These are phyloP conservation scores for Aphidoletes aphidimyza DNA, from an alignment of 2,888 invertebrate species.

Conservation along the genomic window DNA sequence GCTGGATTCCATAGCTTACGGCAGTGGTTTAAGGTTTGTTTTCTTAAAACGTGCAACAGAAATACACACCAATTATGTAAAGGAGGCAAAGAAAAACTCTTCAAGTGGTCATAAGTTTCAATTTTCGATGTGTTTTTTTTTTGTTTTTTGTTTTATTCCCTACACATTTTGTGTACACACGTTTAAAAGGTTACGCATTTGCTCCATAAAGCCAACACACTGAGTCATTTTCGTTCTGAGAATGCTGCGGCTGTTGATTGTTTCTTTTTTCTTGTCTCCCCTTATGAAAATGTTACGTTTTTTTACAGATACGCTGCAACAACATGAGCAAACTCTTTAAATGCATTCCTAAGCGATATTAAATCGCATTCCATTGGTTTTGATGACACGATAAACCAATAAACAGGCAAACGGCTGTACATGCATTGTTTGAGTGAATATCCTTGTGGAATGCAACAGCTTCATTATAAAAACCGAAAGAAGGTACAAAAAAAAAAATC, in stretches of 20 bases:
- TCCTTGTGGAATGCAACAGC: slow-evolving; percentile 33
- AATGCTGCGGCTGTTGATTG: background rate
- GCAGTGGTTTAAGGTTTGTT: background rate
- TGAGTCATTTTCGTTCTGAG: background rate
- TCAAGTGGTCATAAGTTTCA: background rate
- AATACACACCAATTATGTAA: background rate
- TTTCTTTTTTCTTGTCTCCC: background rate
- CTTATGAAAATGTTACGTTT: background rate
- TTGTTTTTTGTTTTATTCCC: too few species aligned
- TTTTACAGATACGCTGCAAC: background rate
- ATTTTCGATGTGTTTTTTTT: too few species aligned
- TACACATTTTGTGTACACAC: too few species aligned
- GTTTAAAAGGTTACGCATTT: too few species aligned
- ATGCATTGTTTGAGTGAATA: background rate
- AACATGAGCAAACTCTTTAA: slow-evolving; percentile 16
- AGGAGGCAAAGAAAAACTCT: background rate
- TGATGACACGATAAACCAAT: slow-evolving; percentile 23
- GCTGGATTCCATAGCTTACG: background rate
- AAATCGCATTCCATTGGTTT: slow-evolving; percentile 30
- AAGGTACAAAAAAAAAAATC: background rate
- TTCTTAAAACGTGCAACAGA: background rate
- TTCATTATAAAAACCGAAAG: background rate
- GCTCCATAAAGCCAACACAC: too few species aligned
- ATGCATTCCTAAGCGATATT: background rate
- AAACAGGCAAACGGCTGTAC: slow-evolving; percentile 7